These are phyloP conservation scores for Leptobrachium leishanense DNA, from an alignment of 2,113 vertebrate genomes.

Conservation along the genomic window DNA sequence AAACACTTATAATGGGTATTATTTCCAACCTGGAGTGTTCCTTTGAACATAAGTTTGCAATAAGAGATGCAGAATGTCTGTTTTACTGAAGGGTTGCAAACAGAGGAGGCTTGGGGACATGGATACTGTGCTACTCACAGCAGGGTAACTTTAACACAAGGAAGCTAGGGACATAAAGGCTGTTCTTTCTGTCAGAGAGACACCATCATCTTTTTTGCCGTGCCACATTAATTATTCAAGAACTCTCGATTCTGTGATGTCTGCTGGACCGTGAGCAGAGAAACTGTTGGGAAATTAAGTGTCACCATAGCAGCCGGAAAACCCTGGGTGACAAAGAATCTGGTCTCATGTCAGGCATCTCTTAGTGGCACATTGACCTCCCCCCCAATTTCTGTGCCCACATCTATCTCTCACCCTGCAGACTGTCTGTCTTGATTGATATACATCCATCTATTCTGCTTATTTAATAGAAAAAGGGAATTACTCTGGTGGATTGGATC, in stretches of 20 bases:
- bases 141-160: background rate
- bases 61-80: background rate
- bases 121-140: background rate
- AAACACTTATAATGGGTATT: no score
- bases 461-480: constrained; percentile 46
- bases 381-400: constrained; percentile 21
- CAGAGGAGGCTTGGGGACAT: background rate
- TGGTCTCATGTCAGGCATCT: constrained; percentile 26
- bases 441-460: constrained; percentile 43
- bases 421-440: constrained; percentile 38
- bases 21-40: no score
- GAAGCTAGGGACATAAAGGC: background rate
- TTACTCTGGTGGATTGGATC: constrained; percentile 35
- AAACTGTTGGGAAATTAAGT: constrained; percentile 44
- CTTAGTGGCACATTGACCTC: constrained; percentile 23
- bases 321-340: constrained; percentile 36
- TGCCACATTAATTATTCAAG: constrained; percentile 27
- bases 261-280: constrained; percentile 35
- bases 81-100: background rate
- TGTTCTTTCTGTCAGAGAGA: background rate
- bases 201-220: background rate
- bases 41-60: background rate
- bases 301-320: constrained; percentile 45
- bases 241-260: constrained; percentile 12
- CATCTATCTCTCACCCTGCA: constrained; percentile 42